phyloP scores from a whole-genome alignment of 1,140 invertebrate genomes.

The Drosophila punjabiensis region DNA sequence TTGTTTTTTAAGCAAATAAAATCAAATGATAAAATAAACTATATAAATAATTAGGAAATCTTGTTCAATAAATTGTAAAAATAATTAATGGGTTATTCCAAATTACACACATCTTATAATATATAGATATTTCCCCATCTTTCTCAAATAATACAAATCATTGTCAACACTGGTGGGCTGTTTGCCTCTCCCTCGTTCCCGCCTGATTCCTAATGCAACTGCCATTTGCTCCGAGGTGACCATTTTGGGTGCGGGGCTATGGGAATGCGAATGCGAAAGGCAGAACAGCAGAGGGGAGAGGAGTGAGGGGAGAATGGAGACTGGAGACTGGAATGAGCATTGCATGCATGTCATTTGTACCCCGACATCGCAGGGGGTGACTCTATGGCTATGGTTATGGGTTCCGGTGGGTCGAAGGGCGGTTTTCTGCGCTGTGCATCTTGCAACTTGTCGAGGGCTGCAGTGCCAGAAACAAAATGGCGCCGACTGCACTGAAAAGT shows the following conservation, averaged over 20 bases:
- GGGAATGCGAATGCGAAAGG: conserved; percentile 19
- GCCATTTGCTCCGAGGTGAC: conserved; percentile 73
- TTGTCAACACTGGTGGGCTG: not conserved
- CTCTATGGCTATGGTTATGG: not conserved
- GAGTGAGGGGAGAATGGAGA: conserved; percentile 14
- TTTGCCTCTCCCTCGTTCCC: not conserved
- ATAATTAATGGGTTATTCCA: no score
- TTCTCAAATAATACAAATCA: not conserved
- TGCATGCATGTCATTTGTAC: conserved; percentile 83
- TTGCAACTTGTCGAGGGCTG: conserved; percentile 54
- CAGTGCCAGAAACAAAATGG: conserved; percentile 68
- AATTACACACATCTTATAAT: no score
- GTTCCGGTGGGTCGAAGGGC: conserved; percentile 21
- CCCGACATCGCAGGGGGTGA: conserved; percentile 42
- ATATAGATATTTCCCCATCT: not conserved
- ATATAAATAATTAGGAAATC: no score
- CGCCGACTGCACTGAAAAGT: conserved; percentile 40
- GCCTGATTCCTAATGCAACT: conserved; percentile 55
- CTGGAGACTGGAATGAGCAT: conserved; percentile 44
- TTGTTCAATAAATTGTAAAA: no score
- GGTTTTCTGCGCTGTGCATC: conserved; percentile 46
- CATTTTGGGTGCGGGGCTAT: conserved; percentile 62
- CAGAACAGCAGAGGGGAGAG: not conserved
- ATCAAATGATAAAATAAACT: no score
- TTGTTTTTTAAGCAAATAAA: no score